These are phyloP conservation scores for Palloptera scutellata DNA, from an alignment of 2,888 invertebrate genomes.

Conservation along the genomic window DNA sequence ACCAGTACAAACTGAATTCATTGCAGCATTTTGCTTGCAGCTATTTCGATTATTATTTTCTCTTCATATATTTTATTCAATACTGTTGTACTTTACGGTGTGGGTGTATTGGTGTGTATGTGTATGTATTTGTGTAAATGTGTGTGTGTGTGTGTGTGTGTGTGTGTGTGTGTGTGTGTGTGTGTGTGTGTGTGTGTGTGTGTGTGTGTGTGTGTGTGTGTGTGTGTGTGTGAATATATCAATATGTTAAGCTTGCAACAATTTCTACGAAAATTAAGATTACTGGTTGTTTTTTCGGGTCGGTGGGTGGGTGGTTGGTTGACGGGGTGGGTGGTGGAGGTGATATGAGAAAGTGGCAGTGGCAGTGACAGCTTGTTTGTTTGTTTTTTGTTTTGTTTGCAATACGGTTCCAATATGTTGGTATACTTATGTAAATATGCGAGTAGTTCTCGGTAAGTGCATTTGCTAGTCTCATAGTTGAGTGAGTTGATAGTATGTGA, in stretches of 20 bases:
- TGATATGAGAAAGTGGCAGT: neutral
- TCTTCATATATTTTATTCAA: neutral
- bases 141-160: slow-evolving; percentile 1
- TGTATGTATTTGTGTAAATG: slow-evolving; percentile 15
- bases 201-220: too few species aligned
- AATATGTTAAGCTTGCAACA: neutral
- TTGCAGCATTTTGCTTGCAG: slow-evolving; percentile 10
- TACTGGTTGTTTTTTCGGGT: too few species aligned
- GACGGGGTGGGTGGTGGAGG: neutral
- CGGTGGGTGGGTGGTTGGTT: neutral
- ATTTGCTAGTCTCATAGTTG: too few species aligned
- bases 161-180: neutral
- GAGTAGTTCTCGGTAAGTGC: too few species aligned
- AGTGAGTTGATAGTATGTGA: too few species aligned
- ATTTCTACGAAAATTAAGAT: slow-evolving; percentile 1
- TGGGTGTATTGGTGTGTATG: slow-evolving; percentile 19
- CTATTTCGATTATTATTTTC: neutral
- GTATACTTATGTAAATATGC: too few species aligned
- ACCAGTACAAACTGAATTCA: slow-evolving; percentile 11
- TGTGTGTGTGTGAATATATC: neutral
- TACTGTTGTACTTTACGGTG: neutral
- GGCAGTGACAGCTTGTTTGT: too few species aligned
- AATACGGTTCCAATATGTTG: too few species aligned
- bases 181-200: too few species aligned
- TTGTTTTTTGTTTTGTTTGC: too few species aligned